phyloP scores from a whole-genome alignment of 2,888 invertebrate species.

The Dynastes grantii region DNA sequence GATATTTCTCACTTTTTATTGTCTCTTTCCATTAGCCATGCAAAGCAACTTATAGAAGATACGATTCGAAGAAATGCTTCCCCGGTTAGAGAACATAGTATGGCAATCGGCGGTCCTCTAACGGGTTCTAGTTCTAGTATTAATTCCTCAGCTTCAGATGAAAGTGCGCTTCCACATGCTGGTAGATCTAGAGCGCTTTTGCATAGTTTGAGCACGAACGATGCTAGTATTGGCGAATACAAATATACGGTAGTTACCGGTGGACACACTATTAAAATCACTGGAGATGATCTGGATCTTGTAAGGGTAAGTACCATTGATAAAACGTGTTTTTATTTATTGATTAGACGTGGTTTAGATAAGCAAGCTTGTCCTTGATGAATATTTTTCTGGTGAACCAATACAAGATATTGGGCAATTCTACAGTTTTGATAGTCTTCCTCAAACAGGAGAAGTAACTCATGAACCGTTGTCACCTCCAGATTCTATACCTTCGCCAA shows the following conservation, averaged over 20 bases:
- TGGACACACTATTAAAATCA: conserved; percentile 87
- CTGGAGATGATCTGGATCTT: conserved; percentile 87
- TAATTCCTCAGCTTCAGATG: conserved; percentile 83
- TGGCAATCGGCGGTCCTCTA: conserved; percentile 74
- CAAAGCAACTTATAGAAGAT: conserved; percentile 94
- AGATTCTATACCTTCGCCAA: conserved; percentile 65
- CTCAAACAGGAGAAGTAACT: conserved; percentile 60
- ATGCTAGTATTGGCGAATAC: conserved; percentile 89
- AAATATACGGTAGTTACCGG: conserved; percentile 89
- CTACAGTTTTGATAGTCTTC: conserved; percentile 69
- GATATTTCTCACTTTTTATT: too few species aligned
- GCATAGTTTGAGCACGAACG: conserved; percentile 88
- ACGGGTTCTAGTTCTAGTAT: conserved; percentile 85
- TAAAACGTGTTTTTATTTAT: neutral
- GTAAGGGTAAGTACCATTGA: conserved; percentile 79
- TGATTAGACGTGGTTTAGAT: conserved; percentile 73
- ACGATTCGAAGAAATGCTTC: conserved; percentile 96
- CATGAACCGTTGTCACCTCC: conserved; percentile 66
- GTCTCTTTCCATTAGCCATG: conserved; percentile 76
- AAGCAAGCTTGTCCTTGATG: conserved; percentile 90
- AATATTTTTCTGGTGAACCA: conserved; percentile 79
- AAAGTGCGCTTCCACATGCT: conserved; percentile 71
- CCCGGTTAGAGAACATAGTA: conserved; percentile 82
- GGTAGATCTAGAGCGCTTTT: conserved; percentile 77
- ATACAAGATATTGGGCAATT: conserved; percentile 68